Conservation (phyloP, 2,113 vertebrate genomes). For the Garra rufa region DNA sequence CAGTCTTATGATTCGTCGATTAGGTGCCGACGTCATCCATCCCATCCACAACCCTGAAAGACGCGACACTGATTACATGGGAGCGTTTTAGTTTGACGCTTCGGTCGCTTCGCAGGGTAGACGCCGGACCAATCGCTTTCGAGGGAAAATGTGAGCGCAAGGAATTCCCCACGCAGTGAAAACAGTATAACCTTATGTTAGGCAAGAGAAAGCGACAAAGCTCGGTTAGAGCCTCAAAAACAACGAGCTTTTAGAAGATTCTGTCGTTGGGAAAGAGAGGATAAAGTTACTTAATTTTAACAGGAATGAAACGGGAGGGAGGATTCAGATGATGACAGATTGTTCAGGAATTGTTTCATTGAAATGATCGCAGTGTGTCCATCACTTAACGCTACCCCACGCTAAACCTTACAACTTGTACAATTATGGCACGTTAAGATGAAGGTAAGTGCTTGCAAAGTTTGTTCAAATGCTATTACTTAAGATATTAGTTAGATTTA, state of each 20-base stretch:
- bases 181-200: conserved; percentile 70
- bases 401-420: not conserved
- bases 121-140: conserved; percentile 69
- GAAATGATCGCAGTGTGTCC: not conserved
- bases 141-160: conserved; percentile 81
- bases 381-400: not conserved
- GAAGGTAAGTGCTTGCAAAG: conserved; percentile 27
- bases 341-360: conserved; percentile 19
- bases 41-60: not conserved
- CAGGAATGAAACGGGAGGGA: not conserved
- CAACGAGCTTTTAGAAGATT: conserved; percentile 33
- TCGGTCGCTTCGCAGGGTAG: not conserved
- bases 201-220: conserved; percentile 51
- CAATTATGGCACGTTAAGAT: not conserved
- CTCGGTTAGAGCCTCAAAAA: conserved; percentile 26
- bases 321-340: conserved; percentile 5
- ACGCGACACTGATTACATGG: not conserved
- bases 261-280: not conserved
- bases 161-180: conserved; percentile 79
- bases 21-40: not conserved
- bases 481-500: not conserved
- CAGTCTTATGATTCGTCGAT: not conserved
- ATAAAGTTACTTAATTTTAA: not conserved
- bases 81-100: not conserved
- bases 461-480: not conserved